phyloP scores from a whole-genome alignment of 2,113 vertebrate genomes.

The Sphaerodactylus townsendi region DNA sequence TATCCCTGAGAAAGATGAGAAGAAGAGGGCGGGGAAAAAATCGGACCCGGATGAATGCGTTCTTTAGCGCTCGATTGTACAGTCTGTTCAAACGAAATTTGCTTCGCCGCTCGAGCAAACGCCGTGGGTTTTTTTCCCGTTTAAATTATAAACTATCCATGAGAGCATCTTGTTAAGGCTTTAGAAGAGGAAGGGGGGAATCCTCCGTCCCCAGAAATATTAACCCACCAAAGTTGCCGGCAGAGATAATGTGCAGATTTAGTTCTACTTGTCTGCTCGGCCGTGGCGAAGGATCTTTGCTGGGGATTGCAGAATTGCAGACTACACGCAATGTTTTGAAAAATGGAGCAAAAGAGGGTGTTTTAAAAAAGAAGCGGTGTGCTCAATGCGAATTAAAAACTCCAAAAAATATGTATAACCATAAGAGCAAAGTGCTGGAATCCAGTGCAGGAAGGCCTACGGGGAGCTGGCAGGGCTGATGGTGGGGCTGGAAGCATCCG shows the following conservation, averaged over 20 bases:
- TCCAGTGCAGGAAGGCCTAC: conserved; percentile 76
- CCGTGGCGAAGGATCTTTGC: conserved; percentile 35
- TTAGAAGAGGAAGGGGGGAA: not conserved
- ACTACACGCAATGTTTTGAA: conserved; percentile 13
- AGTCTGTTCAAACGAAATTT: conserved; percentile 66
- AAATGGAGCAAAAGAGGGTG: conserved; percentile 30
- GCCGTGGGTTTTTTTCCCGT: conserved; percentile 28
- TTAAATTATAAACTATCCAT: conserved; percentile 43
- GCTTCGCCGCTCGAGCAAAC: conserved; percentile 76
- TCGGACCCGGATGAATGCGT: conserved; percentile 61
- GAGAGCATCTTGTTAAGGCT: conserved; percentile 52
- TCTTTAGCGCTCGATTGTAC: conserved; percentile 68
- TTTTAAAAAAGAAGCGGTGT: not conserved
- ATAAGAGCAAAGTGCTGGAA: conserved; percentile 75
- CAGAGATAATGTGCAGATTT: conserved; percentile 48
- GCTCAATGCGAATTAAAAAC: conserved; percentile 41
- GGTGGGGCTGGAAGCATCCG: conserved; percentile 91
- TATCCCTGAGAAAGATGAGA: conserved; percentile 81
- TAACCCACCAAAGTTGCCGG: conserved; percentile 53
- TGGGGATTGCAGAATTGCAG: conserved; percentile 46
- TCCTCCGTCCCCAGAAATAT: conserved; percentile 29
- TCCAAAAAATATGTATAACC: not conserved
- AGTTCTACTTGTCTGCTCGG: conserved; percentile 31
- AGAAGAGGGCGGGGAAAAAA: conserved; percentile 35
- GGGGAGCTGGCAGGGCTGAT: conserved; percentile 94